Evolutionary conservation across 2,888 invertebrate genomes (phyloP), one percentile per base, ranked within the genome.

Genomic region (Pheosia tremula): DNA sequence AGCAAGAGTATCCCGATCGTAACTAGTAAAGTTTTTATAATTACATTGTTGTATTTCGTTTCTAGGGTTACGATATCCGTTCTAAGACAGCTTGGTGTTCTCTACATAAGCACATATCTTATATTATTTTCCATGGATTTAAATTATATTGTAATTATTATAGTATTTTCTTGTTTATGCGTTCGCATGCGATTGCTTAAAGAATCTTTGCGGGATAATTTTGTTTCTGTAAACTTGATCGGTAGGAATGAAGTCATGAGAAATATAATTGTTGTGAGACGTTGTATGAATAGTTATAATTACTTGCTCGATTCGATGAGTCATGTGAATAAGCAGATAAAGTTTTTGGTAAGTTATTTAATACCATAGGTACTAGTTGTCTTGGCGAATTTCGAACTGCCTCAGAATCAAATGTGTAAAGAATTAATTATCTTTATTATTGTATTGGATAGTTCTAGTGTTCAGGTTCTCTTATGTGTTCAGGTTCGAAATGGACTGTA

Each of bases 241-340:
- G 39, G 57, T 8, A 61, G 55, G 36, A 6, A 47, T 41, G 60
- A 58, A 36, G 1, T 45, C 3, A 36, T 5, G 5, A 13, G 1
- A 57, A 39, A 41, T 52, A 38, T 55, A 11, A 41, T 13, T 8
- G 38, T 57, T 24, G 53, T 61, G 13, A 45, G 57, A 49, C 54
- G 58, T 49, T 57, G 45, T 24, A n/a, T 61, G 7, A 7, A 47
- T 0, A 57, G 57, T 61, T 61, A 61, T 43, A 54, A 45, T 57
- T 57, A 61, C 37, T 39, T 57, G 57, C 39, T 61, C 2, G 54
- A 57, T 43, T 56, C n/a, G 36, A 39, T 39, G 39, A 39, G 7
- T 3, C 7, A 3, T 39, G 39, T 39, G 39, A 3, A 39, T 39
- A 39, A 39, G 39, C 39, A 39, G 39, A 39, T 39, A 39, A 2